phyloP scores from a whole-genome alignment of 2,888 invertebrate genomes.

The Drosophila picticornis region DNA sequence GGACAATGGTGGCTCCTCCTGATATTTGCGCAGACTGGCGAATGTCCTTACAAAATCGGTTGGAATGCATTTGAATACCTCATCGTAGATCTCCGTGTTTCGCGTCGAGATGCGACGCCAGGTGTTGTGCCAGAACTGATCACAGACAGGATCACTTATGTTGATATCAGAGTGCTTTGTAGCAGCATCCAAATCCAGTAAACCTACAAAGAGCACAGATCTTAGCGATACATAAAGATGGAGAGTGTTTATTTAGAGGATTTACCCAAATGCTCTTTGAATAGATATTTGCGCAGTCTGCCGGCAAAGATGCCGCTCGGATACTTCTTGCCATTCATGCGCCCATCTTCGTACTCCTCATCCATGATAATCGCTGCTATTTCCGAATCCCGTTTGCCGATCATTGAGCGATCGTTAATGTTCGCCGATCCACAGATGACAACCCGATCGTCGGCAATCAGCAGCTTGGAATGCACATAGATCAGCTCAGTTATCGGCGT shows the following conservation, averaged over 20 bases:
- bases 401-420: constrained; percentile 97
- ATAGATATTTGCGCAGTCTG: constrained; percentile 92
- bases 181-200: constrained; percentile 85
- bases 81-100: constrained; percentile 96
- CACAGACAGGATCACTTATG: constrained; percentile 92
- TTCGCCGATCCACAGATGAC: constrained; percentile 99
- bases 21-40: constrained; percentile 90
- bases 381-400: constrained; percentile 97
- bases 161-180: constrained; percentile 85
- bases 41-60: constrained; percentile 93
- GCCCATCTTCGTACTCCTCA: constrained; percentile 91
- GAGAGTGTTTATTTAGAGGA: fast-evolving
- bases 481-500: constrained; percentile 96
- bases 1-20: constrained; percentile 90
- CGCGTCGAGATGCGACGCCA: constrained; percentile 93
- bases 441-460: constrained; percentile 96
- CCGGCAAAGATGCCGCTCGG: constrained; percentile 95
- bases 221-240: not conserved
- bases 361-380: constrained; percentile 95
- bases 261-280: constrained; percentile 95
- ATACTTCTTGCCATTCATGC: constrained; percentile 93
- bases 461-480: constrained; percentile 98
- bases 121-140: constrained; percentile 92
- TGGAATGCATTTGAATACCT: constrained; percentile 96
- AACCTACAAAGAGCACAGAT: constrained; percentile 70